Evolutionary conservation across 2,113 vertebrate genomes (phyloP).

Genomic region (Ammodytes dubius): DNA sequence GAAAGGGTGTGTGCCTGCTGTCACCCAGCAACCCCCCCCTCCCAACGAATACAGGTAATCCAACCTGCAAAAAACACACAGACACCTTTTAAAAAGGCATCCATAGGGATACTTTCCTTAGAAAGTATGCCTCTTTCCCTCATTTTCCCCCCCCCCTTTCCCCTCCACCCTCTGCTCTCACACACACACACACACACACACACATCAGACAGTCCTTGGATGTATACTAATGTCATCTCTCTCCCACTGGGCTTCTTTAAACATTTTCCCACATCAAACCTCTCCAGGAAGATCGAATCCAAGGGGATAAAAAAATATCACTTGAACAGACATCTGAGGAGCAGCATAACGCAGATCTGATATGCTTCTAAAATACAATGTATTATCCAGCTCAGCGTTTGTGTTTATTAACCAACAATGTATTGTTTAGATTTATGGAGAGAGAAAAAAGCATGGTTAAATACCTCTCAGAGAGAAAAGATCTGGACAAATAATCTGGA

Average conservation of each 20-base stretch:
- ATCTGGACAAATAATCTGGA: conserved; percentile 13
- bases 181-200: background rate
- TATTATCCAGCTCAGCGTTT: background rate
- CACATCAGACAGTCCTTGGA: conserved; percentile 22
- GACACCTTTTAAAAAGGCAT: conserved; percentile 20
- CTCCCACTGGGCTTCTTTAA: conserved; percentile 16
- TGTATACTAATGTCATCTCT: background rate
- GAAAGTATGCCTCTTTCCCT: conserved; percentile 10
- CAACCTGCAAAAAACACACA: conserved; percentile 31
- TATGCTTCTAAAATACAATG: conserved; percentile 7
- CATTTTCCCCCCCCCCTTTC: no score
- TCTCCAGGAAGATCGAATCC: background rate
- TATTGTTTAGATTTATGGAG: background rate
- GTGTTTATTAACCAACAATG: background rate
- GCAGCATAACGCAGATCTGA: background rate
- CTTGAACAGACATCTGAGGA: background rate
- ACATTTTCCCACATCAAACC: conserved; percentile 1
- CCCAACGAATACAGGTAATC: conserved; percentile 35
- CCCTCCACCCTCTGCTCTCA: background rate
- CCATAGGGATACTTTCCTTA: conserved; percentile 31
- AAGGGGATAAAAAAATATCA: background rate
- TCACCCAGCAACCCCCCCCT: conserved; percentile 46
- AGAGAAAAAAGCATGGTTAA: background rate
- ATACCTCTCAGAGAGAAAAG: background rate
- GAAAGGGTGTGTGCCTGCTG: conserved; percentile 33